phyloP scores from a whole-genome alignment of 2,888 invertebrate species.

The Philhelius pedissequus region DNA sequence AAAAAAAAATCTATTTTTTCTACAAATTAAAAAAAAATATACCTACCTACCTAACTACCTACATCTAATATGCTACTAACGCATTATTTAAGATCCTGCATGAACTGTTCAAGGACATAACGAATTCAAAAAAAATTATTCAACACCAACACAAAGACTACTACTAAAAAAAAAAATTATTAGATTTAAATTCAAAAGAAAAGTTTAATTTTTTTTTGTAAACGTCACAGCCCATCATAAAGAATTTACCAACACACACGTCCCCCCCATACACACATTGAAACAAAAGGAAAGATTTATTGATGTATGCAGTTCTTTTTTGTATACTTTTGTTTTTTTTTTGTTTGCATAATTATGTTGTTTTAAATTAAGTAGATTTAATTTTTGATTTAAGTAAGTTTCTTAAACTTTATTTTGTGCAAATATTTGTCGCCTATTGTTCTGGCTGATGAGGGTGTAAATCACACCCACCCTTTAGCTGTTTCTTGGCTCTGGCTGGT shows the following conservation, averaged over 20 bases:
- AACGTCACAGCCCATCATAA: constrained; percentile 58
- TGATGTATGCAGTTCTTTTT: constrained; percentile 56
- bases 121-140: constrained; percentile 22
- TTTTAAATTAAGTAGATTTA: constrained; percentile 8
- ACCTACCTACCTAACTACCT: not conserved
- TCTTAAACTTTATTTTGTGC: not conserved
- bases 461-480: constrained; percentile 36
- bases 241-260: constrained; percentile 55
- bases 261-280: constrained; percentile 33
- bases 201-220: constrained; percentile 42
- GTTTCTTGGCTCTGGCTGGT: constrained; percentile 9
- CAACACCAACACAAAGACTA: constrained; percentile 60
- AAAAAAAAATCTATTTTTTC: not conserved
- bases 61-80: constrained; percentile 15
- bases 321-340: constrained; percentile 25
- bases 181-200: constrained; percentile 29
- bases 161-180: not conserved
- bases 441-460: constrained; percentile 8
- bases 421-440: constrained; percentile 16
- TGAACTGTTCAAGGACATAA: constrained; percentile 59
- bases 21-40: constrained; percentile 1
- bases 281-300: constrained; percentile 51
- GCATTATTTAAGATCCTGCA: constrained; percentile 44
- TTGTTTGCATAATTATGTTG: constrained; percentile 39
- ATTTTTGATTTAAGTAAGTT: constrained; percentile 22